phyloP scores from a whole-genome alignment of 2,797 vertebrate genomes.

The Centropyge bicolor region DNA sequence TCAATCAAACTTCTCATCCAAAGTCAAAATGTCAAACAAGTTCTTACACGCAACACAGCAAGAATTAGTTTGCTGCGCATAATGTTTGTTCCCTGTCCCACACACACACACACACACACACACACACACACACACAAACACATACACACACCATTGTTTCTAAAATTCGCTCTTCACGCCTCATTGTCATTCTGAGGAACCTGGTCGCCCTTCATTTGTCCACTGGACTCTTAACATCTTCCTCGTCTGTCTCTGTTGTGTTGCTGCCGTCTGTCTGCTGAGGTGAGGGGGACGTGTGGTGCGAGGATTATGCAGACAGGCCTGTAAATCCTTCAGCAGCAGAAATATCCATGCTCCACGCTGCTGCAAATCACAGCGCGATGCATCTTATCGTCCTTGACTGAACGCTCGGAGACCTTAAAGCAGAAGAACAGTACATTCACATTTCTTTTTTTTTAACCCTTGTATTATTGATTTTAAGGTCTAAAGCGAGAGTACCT shows the following conservation, averaged over 20 bases:
- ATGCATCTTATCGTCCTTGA: constrained; percentile 36
- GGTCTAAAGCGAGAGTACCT: background rate
- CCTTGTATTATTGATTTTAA: constrained; percentile 26
- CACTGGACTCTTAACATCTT: constrained; percentile 29
- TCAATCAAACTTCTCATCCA: background rate
- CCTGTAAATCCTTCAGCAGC: constrained; percentile 60
- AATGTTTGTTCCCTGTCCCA: background rate
- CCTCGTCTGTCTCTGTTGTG: constrained; percentile 28
- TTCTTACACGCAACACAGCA: constrained; percentile 1
- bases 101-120: background rate
- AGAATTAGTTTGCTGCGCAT: background rate
- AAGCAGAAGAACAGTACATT: constrained; percentile 6
- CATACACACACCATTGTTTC: too few relatives aligned
- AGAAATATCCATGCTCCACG: constrained; percentile 47
- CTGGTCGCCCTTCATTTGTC: constrained; percentile 51
- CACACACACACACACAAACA: constrained; percentile 15
- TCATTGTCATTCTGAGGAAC: constrained; percentile 60
- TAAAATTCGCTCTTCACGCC: constrained; percentile 27
- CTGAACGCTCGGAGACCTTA: constrained; percentile 11
- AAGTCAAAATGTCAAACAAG: constrained; percentile 22
- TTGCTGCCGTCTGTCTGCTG: constrained; percentile 40
- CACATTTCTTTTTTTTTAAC: constrained; percentile 1
- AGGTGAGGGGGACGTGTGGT: constrained; percentile 38
- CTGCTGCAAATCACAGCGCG: constrained; percentile 23
- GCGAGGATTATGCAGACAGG: constrained; percentile 51